Conservation (phyloP, 2,797 vertebrate genomes). For the Erethizon dorsatum region DNA sequence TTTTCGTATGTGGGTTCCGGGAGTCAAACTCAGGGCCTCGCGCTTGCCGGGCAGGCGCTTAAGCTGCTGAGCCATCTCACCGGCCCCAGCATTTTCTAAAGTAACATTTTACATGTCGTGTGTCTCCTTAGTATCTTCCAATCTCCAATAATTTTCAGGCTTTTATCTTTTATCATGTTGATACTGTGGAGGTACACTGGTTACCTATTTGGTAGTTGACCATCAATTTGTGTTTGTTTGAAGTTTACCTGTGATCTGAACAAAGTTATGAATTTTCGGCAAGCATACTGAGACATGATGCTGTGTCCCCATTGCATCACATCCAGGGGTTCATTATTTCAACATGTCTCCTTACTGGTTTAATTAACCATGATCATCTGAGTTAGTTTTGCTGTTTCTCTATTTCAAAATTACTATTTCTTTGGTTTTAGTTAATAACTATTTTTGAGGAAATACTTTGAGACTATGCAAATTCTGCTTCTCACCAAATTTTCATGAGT, state of each 20-base stretch:
- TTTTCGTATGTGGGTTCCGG: too few species aligned
- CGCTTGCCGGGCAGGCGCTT: too few species aligned
- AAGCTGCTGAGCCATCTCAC: too few species aligned
- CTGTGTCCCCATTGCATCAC: not conserved
- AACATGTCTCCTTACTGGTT: not conserved
- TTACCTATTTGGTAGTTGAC: not conserved
- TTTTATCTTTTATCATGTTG: slow-evolving; percentile 41
- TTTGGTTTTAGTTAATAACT: not conserved
- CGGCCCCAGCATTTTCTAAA: not conserved
- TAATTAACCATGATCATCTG: not conserved
- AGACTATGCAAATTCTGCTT: not conserved
- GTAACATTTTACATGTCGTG: not conserved
- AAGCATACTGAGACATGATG: not conserved
- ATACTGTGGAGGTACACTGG: not conserved
- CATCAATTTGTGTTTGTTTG: not conserved
- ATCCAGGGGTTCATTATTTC: not conserved
- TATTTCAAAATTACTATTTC: not conserved
- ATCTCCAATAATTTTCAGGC: not conserved
- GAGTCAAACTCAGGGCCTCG: too few species aligned
- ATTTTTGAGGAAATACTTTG: not conserved
- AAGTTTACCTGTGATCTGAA: not conserved
- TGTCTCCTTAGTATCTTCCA: not conserved
- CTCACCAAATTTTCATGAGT: not conserved
- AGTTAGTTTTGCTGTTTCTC: slow-evolving; percentile 3
- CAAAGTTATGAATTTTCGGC: not conserved